These are phyloP conservation scores for Lampropteryx suffumata DNA, from an alignment of 2,888 invertebrate genomes.

Conservation along the genomic window DNA sequence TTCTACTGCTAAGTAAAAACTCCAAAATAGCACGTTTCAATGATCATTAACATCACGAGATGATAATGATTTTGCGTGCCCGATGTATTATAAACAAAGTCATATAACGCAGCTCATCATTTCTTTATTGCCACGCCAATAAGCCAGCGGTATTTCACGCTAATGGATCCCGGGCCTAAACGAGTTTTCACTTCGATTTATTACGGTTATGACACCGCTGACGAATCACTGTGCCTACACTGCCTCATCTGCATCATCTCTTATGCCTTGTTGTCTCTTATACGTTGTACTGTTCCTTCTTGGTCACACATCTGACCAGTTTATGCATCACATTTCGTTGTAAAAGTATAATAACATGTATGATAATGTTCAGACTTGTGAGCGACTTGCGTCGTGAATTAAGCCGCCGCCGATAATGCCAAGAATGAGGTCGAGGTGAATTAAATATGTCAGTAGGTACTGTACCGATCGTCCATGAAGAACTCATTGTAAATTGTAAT, in stretches of 20 bases:
- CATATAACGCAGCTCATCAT: slow-evolving; percentile 17
- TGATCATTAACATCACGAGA: neutral
- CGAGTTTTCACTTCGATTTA: slow-evolving; percentile 52
- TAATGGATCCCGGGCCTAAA: slow-evolving; percentile 35
- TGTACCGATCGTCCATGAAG: slow-evolving; percentile 4
- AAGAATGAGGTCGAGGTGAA: slow-evolving; percentile 36
- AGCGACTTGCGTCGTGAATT: slow-evolving; percentile 29
- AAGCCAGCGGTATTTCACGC: slow-evolving; percentile 33
- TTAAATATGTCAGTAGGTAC: slow-evolving; percentile 27
- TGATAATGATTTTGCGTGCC: slow-evolving; percentile 20
- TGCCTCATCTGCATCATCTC: neutral
- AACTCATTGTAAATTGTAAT: slow-evolving; percentile 9
- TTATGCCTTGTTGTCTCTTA: neutral
- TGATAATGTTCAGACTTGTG: slow-evolving; percentile 26
- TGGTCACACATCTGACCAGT: too few relatives aligned
- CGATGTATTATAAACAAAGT: slow-evolving; percentile 18
- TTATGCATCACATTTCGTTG: too few relatives aligned
- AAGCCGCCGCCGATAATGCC: slow-evolving; percentile 31
- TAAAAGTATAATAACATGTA: slow-evolving; percentile 24
- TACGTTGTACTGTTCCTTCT: neutral
- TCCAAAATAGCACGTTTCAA: neutral
- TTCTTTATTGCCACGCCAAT: slow-evolving; percentile 30
- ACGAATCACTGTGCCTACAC: slow-evolving; percentile 26
- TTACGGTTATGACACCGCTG: slow-evolving; percentile 49
- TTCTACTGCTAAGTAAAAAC: neutral